Evolutionary conservation across 1,140 invertebrate species (phyloP).

Genomic region (Drosophila paulistorum): DNA sequence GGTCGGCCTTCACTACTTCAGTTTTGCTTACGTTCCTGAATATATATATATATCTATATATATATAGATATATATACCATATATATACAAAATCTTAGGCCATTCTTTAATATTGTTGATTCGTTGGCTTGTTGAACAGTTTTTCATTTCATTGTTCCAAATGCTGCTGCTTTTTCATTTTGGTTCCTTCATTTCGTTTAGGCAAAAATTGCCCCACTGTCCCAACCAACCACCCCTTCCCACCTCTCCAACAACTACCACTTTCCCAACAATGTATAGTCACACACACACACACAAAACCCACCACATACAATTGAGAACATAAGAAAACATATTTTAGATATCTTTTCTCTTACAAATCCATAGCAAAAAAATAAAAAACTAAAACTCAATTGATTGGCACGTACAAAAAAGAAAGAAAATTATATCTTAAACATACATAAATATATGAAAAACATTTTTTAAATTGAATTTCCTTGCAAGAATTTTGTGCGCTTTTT

Average conservation of each 20-base stretch:
- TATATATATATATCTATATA: slow-evolving; percentile 4
- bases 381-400: slow-evolving; percentile 56
- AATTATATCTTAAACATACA: no score
- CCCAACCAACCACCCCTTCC: no score
- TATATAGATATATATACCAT: slow-evolving; percentile 3
- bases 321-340: slow-evolving; percentile 27
- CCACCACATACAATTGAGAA: slow-evolving; percentile 26
- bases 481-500: slow-evolving; percentile 49
- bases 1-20: slow-evolving; percentile 19
- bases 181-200: slow-evolving; percentile 30
- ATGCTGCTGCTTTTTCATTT: slow-evolving; percentile 35
- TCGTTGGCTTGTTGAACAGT: slow-evolving; percentile 10
- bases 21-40: slow-evolving; percentile 8
- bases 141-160: slow-evolving; percentile 12
- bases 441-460: slow-evolving; percentile 23
- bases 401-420: slow-evolving; percentile 50
- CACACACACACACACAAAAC: slow-evolving; percentile 14
- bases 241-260: background rate
- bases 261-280: slow-evolving; percentile 2
- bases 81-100: slow-evolving; percentile 5
- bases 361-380: slow-evolving; percentile 46
- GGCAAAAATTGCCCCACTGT: background rate
- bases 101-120: slow-evolving; percentile 13
- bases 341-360: slow-evolving; percentile 31
- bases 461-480: slow-evolving; percentile 52